Conservation (phyloP, 2,888 invertebrate species). For the Drosophila borborema region DNA sequence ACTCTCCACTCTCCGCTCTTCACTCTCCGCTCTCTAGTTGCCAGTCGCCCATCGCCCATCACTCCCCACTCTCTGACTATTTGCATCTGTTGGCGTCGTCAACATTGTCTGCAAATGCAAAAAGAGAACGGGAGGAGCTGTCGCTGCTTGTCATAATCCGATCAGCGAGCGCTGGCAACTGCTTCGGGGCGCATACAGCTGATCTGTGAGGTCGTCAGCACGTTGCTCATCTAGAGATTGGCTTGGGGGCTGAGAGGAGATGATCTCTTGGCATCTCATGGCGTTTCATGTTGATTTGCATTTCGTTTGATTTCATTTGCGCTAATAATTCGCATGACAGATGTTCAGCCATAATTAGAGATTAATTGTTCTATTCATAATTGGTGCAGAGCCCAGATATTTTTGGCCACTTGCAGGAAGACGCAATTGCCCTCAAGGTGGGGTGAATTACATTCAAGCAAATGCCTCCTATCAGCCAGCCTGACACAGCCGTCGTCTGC, state of each 20-base stretch:
- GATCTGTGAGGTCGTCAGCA: constrained; percentile 72
- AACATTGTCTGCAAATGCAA: constrained; percentile 62
- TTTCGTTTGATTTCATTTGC: constrained; percentile 58
- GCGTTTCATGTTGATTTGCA: constrained; percentile 64
- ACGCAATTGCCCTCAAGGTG: constrained; percentile 42
- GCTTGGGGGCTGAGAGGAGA: neutral
- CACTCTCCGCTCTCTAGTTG: constrained; percentile 14
- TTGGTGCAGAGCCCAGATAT: constrained; percentile 66
- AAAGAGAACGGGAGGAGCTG: constrained; percentile 23
- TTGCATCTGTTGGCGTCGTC: constrained; percentile 77
- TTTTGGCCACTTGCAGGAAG: constrained; percentile 72
- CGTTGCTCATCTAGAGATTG: constrained; percentile 10
- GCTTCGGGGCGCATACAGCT: constrained; percentile 14
- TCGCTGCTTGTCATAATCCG: constrained; percentile 83
- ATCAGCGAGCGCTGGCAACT: constrained; percentile 58
- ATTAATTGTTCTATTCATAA: constrained; percentile 84
- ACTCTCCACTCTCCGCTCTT: constrained; percentile 10
- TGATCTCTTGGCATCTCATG: neutral
- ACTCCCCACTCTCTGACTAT: constrained; percentile 10
- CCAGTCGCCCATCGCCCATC: constrained; percentile 9
- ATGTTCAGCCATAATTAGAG: constrained; percentile 84
- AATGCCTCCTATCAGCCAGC: constrained; percentile 37
- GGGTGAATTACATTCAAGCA: constrained; percentile 30
- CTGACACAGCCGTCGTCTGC: constrained; percentile 9
- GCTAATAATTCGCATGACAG: constrained; percentile 82